Evolutionary conservation across 2,113 vertebrate species (phyloP).

Genomic region (Pheucticus melanocephalus): DNA sequence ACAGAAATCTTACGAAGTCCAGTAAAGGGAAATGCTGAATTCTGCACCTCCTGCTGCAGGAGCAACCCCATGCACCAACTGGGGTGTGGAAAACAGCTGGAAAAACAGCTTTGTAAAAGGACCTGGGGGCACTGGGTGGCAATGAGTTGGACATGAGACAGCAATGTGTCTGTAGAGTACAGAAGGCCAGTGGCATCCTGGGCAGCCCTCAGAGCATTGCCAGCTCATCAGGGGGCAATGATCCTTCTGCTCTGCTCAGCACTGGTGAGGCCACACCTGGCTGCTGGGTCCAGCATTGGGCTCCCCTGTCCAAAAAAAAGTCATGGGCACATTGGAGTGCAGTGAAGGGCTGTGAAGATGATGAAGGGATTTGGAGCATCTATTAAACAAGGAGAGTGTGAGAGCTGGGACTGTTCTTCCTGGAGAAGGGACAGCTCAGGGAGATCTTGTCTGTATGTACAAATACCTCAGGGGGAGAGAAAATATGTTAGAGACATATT

Average conservation of each 20-base stretch:
- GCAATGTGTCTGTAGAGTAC: background rate
- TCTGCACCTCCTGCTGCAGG: background rate
- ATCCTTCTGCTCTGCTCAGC: background rate
- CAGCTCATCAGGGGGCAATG: background rate
- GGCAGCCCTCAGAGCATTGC: background rate
- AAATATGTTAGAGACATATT: background rate
- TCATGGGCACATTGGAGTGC: background rate
- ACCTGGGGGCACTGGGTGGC: too few species aligned
- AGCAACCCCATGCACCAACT: background rate
- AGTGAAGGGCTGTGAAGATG: background rate
- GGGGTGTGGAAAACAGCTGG: background rate
- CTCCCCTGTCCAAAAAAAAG: background rate
- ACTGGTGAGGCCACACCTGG: background rate
- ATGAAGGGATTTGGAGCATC: background rate
- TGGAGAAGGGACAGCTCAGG: background rate
- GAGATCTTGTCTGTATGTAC: background rate
- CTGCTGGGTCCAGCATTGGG: fast-evolving
- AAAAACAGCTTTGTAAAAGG: background rate
- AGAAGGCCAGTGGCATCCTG: background rate
- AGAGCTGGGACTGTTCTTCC: background rate
- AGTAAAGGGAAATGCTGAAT: background rate
- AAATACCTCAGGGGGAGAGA: background rate
- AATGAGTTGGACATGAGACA: background rate
- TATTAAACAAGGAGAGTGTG: background rate
- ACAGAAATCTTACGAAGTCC: fast-evolving